Evolutionary conservation across 2,888 invertebrate genomes (phyloP).

Genomic region (Lochmaea crataegi): DNA sequence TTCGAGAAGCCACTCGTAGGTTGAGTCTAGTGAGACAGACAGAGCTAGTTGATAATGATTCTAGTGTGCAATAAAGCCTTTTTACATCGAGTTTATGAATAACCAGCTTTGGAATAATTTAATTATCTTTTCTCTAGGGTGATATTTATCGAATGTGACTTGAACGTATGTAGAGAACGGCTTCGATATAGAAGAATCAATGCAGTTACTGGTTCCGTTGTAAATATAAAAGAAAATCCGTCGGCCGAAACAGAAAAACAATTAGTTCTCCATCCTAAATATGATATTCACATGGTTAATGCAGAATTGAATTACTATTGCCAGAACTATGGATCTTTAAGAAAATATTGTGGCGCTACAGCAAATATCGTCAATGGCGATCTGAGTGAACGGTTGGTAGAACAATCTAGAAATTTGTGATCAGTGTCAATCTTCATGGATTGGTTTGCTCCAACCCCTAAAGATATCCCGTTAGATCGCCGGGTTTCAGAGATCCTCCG

Average conservation of each 20-base stretch:
- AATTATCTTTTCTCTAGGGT: constrained; percentile 46
- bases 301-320: constrained; percentile 62
- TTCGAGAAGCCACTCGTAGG: too few species aligned
- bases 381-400: constrained; percentile 55
- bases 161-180: constrained; percentile 60
- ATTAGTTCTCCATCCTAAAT: constrained; percentile 59
- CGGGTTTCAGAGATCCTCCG: too few species aligned
- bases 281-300: constrained; percentile 55
- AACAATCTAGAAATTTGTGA: not conserved
- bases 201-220: constrained; percentile 57
- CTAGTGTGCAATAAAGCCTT: too few species aligned
- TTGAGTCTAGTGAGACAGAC: too few species aligned
- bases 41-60: too few species aligned
- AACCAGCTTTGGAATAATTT: not conserved
- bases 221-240: constrained; percentile 49
- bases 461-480: too few species aligned
- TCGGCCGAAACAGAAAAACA: constrained; percentile 48
- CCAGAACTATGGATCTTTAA: constrained; percentile 60
- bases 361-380: constrained; percentile 60
- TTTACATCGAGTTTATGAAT: too few species aligned
- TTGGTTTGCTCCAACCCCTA: too few species aligned
- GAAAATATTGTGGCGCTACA: constrained; percentile 62
- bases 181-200: constrained; percentile 55
- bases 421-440: too few species aligned
- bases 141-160: constrained; percentile 62